A percentile compares a stretch with the other conserved stretches of the same genome.
phyloP scores from a whole-genome alignment of 2,113 vertebrate genomes.

The Corynorhinus townsendii region DNA sequence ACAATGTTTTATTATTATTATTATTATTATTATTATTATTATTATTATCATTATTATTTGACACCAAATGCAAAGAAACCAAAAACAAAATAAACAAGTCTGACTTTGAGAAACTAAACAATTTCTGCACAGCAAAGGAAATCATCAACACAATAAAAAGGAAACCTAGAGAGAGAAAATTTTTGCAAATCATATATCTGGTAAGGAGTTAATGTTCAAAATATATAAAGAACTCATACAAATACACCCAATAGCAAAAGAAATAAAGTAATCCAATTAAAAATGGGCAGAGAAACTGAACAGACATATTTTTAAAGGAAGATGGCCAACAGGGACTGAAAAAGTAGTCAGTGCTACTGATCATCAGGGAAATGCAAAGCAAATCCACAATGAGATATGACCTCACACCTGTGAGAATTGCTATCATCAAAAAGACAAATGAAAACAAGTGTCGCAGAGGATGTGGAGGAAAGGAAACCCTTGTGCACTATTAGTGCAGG shows the following conservation, averaged over 20 bases:
- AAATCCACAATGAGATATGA: not conserved
- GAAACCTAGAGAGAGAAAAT: not conserved
- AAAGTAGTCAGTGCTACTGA: not conserved
- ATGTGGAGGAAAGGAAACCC: not conserved
- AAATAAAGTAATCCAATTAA: not conserved
- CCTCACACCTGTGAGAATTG: not conserved
- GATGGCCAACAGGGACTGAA: not conserved
- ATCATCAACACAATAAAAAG: not conserved
- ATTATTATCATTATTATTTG: not conserved
- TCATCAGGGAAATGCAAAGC: not conserved
- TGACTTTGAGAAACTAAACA: not conserved
- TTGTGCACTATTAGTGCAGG: not conserved
- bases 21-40: not conserved
- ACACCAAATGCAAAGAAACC: not conserved
- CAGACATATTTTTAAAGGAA: not conserved
- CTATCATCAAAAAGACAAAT: not conserved
- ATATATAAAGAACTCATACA: not conserved
- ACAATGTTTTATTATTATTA: not conserved
- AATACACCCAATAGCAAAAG: not conserved
- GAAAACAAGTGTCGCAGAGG: no score
- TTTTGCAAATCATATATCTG: not conserved
- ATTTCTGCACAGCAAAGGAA: not conserved
- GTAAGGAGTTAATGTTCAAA: not conserved
- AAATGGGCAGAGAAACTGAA: not conserved
- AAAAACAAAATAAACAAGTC: not conserved